phyloP scores from a whole-genome alignment of 2,797 vertebrate genomes.

The Gallinago stenura region DNA sequence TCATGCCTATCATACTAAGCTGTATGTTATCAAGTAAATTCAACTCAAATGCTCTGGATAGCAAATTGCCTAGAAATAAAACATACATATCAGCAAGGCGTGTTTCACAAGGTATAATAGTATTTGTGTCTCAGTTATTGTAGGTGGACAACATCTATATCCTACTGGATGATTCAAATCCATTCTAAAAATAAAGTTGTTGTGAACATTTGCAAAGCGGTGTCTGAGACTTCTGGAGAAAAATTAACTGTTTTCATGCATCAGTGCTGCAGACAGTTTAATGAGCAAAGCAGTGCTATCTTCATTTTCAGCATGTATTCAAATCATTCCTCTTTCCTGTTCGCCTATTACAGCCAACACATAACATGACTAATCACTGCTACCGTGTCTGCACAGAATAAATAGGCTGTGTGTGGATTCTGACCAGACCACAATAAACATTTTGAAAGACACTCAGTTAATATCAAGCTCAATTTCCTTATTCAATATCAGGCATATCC shows the following conservation, averaged over 20 bases:
- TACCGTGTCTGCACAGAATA: background rate
- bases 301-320: background rate
- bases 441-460: background rate
- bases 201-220: background rate
- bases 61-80: background rate
- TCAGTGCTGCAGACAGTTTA: background rate
- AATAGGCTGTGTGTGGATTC: background rate
- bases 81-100: background rate
- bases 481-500: background rate
- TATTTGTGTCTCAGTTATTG: background rate
- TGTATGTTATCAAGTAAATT: background rate
- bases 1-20: background rate
- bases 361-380: background rate
- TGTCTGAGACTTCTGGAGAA: background rate
- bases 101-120: background rate
- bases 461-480: background rate
- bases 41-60: background rate
- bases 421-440: background rate
- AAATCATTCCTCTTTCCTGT: background rate
- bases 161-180: background rate
- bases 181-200: background rate
- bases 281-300: background rate
- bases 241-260: background rate
- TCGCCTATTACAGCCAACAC: background rate
- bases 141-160: background rate